Evolutionary conservation across 2,113 vertebrate genomes (phyloP).

Genomic region (Aleadryas rufinucha): DNA sequence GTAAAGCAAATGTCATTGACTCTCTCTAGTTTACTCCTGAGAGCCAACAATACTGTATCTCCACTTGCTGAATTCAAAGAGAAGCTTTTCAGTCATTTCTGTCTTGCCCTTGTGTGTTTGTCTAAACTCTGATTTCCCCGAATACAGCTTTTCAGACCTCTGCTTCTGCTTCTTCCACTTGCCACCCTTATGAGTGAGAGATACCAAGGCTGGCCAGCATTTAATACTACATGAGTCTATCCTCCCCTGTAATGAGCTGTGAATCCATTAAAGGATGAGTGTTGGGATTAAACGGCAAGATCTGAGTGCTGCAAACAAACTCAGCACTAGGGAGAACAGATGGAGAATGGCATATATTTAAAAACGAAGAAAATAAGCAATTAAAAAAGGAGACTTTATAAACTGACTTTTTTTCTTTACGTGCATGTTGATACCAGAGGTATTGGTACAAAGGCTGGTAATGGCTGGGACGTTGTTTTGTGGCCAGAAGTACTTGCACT

Average conservation of each 20-base stretch:
- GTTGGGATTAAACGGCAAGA: conserved; percentile 40
- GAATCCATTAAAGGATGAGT: conserved; percentile 46
- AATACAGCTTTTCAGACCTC: conserved; percentile 38
- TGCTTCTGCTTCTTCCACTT: conserved; percentile 8
- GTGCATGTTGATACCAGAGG: conserved; percentile 13
- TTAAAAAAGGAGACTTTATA: conserved; percentile 43
- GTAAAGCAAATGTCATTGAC: conserved; percentile 45
- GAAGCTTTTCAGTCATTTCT: background rate
- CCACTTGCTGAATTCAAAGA: background rate
- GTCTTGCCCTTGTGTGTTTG: conserved; percentile 6
- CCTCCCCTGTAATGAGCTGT: conserved; percentile 32
- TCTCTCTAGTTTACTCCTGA: background rate
- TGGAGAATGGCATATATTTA: conserved; percentile 53
- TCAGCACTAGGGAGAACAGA: conserved; percentile 48
- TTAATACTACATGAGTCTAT: background rate
- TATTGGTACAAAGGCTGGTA: conserved; percentile 21
- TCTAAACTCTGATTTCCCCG: conserved; percentile 25
- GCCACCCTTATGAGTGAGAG: background rate
- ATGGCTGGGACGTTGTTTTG: conserved; percentile 29
- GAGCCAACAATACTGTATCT: conserved; percentile 4
- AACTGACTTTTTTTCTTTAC: background rate
- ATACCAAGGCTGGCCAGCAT: conserved; percentile 15
- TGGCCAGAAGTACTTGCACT: conserved; percentile 35
- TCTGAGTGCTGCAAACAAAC: conserved; percentile 23
- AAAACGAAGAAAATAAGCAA: conserved; percentile 48